Evolutionary conservation across 2,113 vertebrate species (phyloP), one percentile per base, ranked within the genome.

Genomic region (Cranoglanis bouderius): DNA sequence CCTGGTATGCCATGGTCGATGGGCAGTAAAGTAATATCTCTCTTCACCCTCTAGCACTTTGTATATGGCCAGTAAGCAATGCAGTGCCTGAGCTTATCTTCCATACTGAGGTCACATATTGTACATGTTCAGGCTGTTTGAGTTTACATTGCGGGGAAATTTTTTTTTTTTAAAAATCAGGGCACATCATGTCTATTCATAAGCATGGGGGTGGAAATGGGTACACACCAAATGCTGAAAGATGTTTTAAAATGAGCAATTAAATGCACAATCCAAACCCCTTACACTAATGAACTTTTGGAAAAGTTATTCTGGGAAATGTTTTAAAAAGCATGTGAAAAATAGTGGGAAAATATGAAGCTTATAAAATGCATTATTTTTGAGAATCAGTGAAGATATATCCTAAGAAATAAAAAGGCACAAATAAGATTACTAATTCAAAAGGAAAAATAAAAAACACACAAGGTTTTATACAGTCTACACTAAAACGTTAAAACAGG

Each of bases 1-100:
- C 29, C 67, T 65, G 82, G 84, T 81, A 43, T 51, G 55, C 89
- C 74, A 85, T 77, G 57, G 87, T 75, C 67, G 80, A 91, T 85
- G 87, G 57, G 51, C 83, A 63, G 90, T 88, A 51, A 16, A 81
- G 87, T n/a, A 84, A 61, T 61, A 53, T 24, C 35, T 40, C 61
- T 82, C 83, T 85, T 65, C n/a, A 82, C 32, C 61, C 35, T 82
- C 90, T 82, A 38, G 53, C n/a, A 55, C 80, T 53, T 75, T 82
- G 49, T 83, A 59, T 49, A 40, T 49, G 38, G 61, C 88, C 21
- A 43, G 49, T 59, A 67, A 49, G 32, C 63, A 53, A 29, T 80
- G 49, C 9, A 53, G n/a, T 67, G 72, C 35, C 29, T 65, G 57
- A n/a, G 40, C 26, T 80, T 38, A 53, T 51, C 57, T 63, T 78